phyloP scores from a whole-genome alignment of 1,140 invertebrate genomes.

The Atta texana region DNA sequence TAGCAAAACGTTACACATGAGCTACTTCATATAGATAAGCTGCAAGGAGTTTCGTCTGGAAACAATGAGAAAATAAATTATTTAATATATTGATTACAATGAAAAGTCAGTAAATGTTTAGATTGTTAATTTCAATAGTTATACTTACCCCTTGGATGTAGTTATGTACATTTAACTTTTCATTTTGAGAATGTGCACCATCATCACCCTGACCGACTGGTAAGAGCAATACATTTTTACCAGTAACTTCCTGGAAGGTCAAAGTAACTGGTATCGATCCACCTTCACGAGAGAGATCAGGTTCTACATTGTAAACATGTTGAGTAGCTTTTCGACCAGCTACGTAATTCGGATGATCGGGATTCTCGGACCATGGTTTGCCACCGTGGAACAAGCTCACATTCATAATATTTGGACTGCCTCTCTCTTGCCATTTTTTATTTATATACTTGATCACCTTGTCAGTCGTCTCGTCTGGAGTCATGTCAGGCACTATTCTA shows the following conservation, averaged over 20 bases:
- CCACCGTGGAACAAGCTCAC: constrained; percentile 93
- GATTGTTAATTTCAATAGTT: constrained; percentile 2
- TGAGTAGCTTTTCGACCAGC: constrained; percentile 95
- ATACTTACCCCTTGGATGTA: constrained; percentile 96
- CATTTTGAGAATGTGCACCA: constrained; percentile 99
- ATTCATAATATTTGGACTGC: constrained; percentile 95
- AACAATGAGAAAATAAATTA: constrained; percentile 75
- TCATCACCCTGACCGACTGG: constrained; percentile 97
- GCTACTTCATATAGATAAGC: constrained; percentile 94
- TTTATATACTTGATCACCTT: constrained; percentile 92
- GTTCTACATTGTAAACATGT: constrained; percentile 96
- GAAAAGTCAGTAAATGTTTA: not conserved
- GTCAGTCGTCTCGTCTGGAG: constrained; percentile 91
- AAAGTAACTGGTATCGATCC: constrained; percentile 98
- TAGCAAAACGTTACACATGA: constrained; percentile 83
- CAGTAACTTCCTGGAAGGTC: constrained; percentile 95
- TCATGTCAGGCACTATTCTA: constrained; percentile 96
- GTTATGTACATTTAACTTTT: constrained; percentile 96
- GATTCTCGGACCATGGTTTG: constrained; percentile 96
- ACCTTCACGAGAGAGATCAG: constrained; percentile 97
- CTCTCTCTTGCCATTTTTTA: constrained; percentile 89
- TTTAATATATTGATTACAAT: not conserved
- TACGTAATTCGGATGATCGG: constrained; percentile 95
- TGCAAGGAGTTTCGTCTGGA: constrained; percentile 94
- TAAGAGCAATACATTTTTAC: constrained; percentile 96